Evolutionary conservation across 2,797 vertebrate species (phyloP).

Genomic region (Oophaga sylvatica): DNA sequence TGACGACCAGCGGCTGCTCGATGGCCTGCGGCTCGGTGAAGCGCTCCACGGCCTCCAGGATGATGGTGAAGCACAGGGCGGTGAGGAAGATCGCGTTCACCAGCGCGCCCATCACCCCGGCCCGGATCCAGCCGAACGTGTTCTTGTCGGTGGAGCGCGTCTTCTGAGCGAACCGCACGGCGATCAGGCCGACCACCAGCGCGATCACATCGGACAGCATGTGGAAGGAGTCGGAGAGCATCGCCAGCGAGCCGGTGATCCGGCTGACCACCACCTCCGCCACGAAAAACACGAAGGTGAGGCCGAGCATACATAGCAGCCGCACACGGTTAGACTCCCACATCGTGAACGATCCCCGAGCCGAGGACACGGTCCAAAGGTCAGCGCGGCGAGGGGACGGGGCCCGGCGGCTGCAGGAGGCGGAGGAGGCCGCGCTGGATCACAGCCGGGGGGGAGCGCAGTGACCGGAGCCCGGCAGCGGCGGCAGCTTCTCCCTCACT

Average conservation of each 20-base stretch:
- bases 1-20: conserved; percentile 84
- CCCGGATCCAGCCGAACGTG: conserved; percentile 97
- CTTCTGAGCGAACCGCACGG: conserved; percentile 90
- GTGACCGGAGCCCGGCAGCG: conserved; percentile 51
- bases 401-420: background rate
- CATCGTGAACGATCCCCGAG: conserved; percentile 72
- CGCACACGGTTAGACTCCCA: conserved; percentile 86
- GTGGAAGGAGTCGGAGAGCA: conserved; percentile 97
- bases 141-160: conserved; percentile 93
- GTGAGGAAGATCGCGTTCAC: conserved; percentile 97
- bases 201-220: conserved; percentile 98
- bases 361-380: conserved; percentile 18
- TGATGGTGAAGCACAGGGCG: conserved; percentile 95
- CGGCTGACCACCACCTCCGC: conserved; percentile 95
- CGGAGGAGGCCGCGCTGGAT: background rate
- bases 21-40: conserved; percentile 93
- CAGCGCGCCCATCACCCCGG: conserved; percentile 97
- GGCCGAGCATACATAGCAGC: conserved; percentile 89
- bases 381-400: conserved; percentile 20
- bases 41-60: conserved; percentile 92
- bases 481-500: conserved; percentile 66
- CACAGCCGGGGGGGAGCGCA: background rate
- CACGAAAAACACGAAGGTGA: conserved; percentile 94
- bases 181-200: conserved; percentile 91
- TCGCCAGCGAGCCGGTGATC: conserved; percentile 90